Percentiles rank a stretch among this genome's conserved stretches.
Evolutionary conservation across 2,113 vertebrate species (phyloP).

Genomic region (Hippocampus barbouri): DNA sequence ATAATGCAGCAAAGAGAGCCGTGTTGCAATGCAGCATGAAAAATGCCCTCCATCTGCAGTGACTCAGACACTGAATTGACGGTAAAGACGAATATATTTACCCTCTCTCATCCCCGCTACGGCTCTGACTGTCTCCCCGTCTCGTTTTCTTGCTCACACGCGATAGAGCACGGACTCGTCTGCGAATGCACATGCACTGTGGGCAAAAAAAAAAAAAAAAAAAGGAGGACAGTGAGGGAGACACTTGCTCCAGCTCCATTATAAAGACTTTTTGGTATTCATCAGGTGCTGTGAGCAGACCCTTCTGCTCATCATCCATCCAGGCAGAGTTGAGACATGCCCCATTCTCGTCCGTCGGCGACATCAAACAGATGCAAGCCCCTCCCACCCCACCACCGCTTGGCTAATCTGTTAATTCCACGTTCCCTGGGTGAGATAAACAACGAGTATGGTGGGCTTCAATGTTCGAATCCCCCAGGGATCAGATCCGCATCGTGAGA

Average conservation of each 20-base stretch:
- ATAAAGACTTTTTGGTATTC: conserved; percentile 31
- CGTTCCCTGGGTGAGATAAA: conserved; percentile 53
- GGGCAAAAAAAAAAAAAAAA: neutral
- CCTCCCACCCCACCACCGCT: conserved; percentile 14
- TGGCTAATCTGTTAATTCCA: conserved; percentile 65
- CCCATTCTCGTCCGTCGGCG: conserved; percentile 31
- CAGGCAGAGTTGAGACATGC: conserved; percentile 48
- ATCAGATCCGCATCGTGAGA: conserved; percentile 38
- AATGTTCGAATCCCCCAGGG: conserved; percentile 23
- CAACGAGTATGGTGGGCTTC: conserved; percentile 49
- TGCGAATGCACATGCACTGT: neutral
- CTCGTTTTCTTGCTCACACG: conserved; percentile 21
- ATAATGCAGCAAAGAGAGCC: conserved; percentile 45
- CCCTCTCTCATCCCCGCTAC: conserved; percentile 31
- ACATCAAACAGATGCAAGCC: conserved; percentile 46
- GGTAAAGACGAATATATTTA: conserved; percentile 58
- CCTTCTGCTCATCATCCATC: conserved; percentile 44
- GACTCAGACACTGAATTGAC: conserved; percentile 62
- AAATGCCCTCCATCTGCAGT: conserved; percentile 65
- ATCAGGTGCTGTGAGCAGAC: conserved; percentile 37
- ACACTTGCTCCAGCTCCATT: conserved; percentile 21
- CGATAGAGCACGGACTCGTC: conserved; percentile 14
- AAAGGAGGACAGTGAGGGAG: conserved; percentile 10
- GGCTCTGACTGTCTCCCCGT: conserved; percentile 10
- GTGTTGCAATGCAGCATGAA: conserved; percentile 64